Conservation (phyloP, 92 coral and sea anemone species). For the Isaurus tuberculatus region DNA sequence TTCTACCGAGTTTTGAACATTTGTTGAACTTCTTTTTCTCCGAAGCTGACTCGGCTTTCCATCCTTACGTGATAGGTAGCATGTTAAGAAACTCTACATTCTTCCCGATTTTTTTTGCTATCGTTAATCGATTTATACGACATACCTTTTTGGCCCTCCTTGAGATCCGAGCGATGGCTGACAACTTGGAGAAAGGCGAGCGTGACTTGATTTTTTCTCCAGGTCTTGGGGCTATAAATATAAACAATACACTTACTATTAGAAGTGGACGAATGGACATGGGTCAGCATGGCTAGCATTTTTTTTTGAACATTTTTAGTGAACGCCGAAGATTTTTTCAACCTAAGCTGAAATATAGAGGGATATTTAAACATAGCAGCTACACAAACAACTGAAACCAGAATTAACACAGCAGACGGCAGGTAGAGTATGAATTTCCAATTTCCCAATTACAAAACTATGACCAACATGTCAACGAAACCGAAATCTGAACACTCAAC, state of each 20-base stretch:
- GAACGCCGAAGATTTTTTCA: neutral
- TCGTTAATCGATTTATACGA: neutral
- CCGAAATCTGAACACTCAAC: too few relatives aligned
- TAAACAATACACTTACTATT: constrained; percentile 1
- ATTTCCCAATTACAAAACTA: neutral
- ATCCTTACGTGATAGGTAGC: too few relatives aligned
- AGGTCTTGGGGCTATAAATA: constrained; percentile 37
- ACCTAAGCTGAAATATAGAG: neutral
- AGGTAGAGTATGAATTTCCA: neutral
- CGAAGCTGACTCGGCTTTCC: too few relatives aligned
- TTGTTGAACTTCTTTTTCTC: too few relatives aligned
- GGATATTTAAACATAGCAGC: neutral
- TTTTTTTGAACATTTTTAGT: too few relatives aligned
- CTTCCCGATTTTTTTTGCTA: neutral
- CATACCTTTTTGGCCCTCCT: constrained; percentile 81
- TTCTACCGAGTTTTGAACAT: too few relatives aligned
- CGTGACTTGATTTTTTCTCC: constrained; percentile 72
- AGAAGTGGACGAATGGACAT: too few relatives aligned
- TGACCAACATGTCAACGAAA: too few relatives aligned
- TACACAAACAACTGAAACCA: constrained; percentile 1
- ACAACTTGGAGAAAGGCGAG: constrained; percentile 93
- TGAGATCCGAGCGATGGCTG: constrained; percentile 87
- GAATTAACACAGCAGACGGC: too few relatives aligned
- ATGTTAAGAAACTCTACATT: too few relatives aligned
- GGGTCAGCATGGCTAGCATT: too few relatives aligned